Evolutionary conservation across 2,113 vertebrate species (phyloP).

Genomic region (Microtus montanus): DNA sequence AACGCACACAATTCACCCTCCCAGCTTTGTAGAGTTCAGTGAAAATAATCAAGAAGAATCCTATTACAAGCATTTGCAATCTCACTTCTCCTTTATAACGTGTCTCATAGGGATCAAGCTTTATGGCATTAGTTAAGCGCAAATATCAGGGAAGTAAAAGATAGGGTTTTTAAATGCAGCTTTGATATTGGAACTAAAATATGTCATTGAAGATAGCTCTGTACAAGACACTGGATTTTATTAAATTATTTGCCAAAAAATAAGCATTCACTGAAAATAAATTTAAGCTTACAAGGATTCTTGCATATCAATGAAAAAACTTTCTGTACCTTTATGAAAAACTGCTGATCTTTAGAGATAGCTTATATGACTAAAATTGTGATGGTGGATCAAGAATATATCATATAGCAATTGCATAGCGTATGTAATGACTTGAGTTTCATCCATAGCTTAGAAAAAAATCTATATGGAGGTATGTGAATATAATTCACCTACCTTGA

Average conservation of each 20-base stretch:
- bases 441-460: background rate
- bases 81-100: background rate
- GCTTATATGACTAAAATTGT: background rate
- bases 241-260: background rate
- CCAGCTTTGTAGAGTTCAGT: background rate
- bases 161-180: background rate
- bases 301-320: background rate
- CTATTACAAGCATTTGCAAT: background rate
- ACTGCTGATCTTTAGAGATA: background rate
- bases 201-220: background rate
- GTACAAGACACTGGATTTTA: background rate
- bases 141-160: conserved; percentile 13
- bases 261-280: conserved; percentile 16
- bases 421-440: background rate
- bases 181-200: background rate
- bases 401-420: background rate
- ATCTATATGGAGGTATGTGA: background rate
- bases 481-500: background rate
- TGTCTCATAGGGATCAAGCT: background rate
- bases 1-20: background rate
- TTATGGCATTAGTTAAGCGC: background rate
- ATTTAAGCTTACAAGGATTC: background rate
- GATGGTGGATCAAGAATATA: background rate
- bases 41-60: background rate
- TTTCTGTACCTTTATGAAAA: background rate